phyloP scores from a whole-genome alignment of 1,140 invertebrate species.

The Lycorma delicatula region DNA sequence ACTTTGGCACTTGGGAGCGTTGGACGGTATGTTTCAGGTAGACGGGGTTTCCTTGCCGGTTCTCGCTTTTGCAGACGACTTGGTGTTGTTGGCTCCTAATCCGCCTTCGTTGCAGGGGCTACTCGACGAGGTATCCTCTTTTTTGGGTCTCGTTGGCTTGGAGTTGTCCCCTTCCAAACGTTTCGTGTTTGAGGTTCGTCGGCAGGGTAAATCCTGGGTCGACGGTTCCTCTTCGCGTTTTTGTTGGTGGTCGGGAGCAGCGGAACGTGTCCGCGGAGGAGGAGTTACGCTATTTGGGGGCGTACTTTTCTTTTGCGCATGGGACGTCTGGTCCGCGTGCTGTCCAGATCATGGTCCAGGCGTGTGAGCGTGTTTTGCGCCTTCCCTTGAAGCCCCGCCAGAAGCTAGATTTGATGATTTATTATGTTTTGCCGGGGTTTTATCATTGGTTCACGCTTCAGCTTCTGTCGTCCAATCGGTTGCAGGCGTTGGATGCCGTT shows the following conservation, averaged over 20 bases:
- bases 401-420: not conserved
- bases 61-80: constrained; percentile 21
- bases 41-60: constrained; percentile 8
- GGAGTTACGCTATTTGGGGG: not conserved
- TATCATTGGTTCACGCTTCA: not conserved
- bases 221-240: not conserved
- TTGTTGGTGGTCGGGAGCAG: not conserved
- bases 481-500: not conserved
- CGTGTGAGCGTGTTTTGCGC: not conserved
- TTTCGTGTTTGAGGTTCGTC: constrained; percentile 15
- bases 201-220: constrained; percentile 19
- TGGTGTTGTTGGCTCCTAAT: no score
- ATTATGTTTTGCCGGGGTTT: not conserved
- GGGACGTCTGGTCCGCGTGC: not conserved
- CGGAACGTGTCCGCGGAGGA: not conserved
- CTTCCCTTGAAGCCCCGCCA: not conserved
- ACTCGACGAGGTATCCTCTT: no score
- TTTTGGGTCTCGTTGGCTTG: constrained; percentile 6
- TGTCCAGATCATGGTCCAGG: not conserved
- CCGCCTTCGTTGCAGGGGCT: no score
- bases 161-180: no score
- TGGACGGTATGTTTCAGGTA: constrained; percentile 7
- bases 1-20: constrained; percentile 14
- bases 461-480: not conserved
- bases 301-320: not conserved